These are phyloP conservation scores for Epizoanthus scotinus DNA, from an alignment of 92 coral and sea anemone genomes.

Conservation along the genomic window DNA sequence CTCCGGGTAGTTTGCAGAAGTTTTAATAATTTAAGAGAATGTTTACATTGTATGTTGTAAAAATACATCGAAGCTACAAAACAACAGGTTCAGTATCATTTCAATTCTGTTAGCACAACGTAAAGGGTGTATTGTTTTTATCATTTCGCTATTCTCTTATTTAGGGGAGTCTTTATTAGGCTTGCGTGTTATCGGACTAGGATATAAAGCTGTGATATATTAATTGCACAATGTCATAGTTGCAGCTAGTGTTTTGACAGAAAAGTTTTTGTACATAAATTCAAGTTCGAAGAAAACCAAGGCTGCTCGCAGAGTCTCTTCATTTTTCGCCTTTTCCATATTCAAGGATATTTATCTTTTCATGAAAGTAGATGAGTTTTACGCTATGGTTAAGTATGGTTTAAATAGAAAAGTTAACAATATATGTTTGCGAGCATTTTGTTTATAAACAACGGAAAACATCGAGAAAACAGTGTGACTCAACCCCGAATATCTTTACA, in stretches of 20 bases:
- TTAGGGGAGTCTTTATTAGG: not conserved
- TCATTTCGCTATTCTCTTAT: not conserved
- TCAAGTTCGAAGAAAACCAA: no score
- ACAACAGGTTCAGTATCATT: not conserved
- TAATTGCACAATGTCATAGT: not conserved
- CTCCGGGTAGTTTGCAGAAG: not conserved
- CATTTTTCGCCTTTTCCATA: no score
- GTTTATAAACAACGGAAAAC: no score
- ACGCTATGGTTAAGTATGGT: no score
- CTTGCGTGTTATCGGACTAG: not conserved
- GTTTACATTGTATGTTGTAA: slow-evolving; percentile 2
- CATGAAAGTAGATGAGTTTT: no score
- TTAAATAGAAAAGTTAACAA: no score
- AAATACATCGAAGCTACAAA: not conserved
- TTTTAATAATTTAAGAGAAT: not conserved
- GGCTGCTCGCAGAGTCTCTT: no score
- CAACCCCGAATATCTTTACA: not conserved
- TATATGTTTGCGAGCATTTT: no score
- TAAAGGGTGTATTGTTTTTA: not conserved
- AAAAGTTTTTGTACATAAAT: not conserved
- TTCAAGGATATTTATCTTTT: no score
- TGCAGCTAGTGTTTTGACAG: not conserved
- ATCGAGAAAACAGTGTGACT: not conserved
- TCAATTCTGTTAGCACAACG: not conserved
- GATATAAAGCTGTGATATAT: not conserved